Percentiles rank a stretch among this genome's conserved stretches.
These are phyloP conservation scores for Vultur gryphus DNA, from an alignment of 2,797 vertebrate genomes.

Conservation along the genomic window DNA sequence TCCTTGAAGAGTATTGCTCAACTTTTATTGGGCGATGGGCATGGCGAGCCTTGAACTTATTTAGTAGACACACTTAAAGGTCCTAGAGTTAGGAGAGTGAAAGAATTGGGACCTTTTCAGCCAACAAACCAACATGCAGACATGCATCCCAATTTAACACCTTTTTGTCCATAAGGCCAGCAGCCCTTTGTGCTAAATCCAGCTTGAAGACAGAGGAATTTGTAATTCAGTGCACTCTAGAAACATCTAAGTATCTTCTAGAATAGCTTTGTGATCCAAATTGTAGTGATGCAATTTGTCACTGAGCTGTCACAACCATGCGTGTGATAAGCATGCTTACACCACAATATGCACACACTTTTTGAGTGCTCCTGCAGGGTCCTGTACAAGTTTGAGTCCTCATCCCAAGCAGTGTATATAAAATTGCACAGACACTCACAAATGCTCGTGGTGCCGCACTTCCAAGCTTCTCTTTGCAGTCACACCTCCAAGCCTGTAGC, in stretches of 20 bases:
- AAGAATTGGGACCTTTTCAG: neutral
- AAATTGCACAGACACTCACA: neutral
- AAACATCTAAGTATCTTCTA: neutral
- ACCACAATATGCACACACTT: neutral
- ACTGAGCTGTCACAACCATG: neutral
- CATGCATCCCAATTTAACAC: neutral
- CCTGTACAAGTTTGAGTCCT: neutral
- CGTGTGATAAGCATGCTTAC: fast-evolving
- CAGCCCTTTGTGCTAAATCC: neutral
- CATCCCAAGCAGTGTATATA: neutral
- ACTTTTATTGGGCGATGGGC: neutral
- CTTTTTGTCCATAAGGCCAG: neutral
- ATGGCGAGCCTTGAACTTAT: neutral
- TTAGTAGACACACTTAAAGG: neutral
- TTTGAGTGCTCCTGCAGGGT: neutral
- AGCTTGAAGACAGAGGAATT: neutral
- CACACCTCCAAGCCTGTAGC: neutral
- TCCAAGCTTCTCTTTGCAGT: neutral
- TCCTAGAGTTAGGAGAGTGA: neutral
- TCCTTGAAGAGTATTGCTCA: neutral
- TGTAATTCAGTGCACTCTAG: neutral
- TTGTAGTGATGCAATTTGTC: neutral
- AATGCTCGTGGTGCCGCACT: neutral
- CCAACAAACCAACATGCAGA: neutral
- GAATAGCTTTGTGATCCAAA: neutral